Base-by-base conservation (phyloP, 2,797 vertebrate species). In the Nannoperca obscura region DNA sequence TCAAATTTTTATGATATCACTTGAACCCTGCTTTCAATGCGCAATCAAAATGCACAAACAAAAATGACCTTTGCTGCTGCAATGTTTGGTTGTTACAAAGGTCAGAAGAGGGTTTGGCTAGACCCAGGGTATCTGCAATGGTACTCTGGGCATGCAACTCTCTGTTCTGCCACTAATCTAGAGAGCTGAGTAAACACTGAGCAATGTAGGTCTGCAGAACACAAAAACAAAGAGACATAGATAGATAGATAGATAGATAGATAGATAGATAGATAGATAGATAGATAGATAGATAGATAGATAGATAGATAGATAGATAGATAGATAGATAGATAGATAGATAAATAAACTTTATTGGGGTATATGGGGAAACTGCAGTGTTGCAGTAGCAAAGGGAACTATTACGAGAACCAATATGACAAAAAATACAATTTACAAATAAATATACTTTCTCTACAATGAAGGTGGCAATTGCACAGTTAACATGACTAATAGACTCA, bases 1-100 rank as follows among this genome's bases (percentile, higher is more conserved):
- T 74, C 32, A 54, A 44, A 46, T 69, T 77, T 53, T 68, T 8
- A 59, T 67, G 72, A 78, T 78, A 71, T 81, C 79, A 84, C 78
- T 22, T 34, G 50, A 87, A 72, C 40, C n/a, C 40, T 76, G 68
- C 57, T 64, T 88, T 87, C 67, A 46, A 75, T 82, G 84, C 7
- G 60, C 71, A 86, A 86, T 91, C 83, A 76, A 38, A 83, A 64
- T 34, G 64, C 40, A 50, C 62, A 79, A 72, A 84, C 72, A 86
- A 67, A 80, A 58, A 9, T 79, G 76, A 89, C 84, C 87, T 83
- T 74, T 81, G 62, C 59, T 74, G 81, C 59, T 78, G 82, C 75
- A 75, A 32, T 59, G 69, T 78, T 70, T 40, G 54, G 44, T 60
- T 55, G 69, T 75, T 69, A 65, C 52, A 79, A 74, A 78, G 84